Evolutionary conservation across 1,140 invertebrate genomes (phyloP).

Genomic region (Ceratosolen fusciceps): DNA sequence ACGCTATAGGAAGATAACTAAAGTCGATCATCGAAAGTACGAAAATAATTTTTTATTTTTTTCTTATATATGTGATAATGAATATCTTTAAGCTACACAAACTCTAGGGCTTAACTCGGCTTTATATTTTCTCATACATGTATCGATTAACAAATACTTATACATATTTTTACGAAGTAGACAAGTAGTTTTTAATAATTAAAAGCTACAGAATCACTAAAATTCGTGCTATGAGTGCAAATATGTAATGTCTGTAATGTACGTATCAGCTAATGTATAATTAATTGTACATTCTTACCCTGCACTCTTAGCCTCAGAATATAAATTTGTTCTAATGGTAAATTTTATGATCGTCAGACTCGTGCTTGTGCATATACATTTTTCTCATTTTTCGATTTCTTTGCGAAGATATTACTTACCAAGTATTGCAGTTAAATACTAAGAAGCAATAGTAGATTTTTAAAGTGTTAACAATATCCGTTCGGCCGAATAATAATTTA

Average conservation of each 20-base stretch:
- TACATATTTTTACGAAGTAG: neutral
- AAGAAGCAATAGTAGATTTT: neutral
- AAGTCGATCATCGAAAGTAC: neutral
- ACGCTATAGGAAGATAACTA: neutral
- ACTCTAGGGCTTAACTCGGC: neutral
- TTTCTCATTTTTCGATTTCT: neutral
- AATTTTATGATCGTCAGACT: constrained; percentile 7
- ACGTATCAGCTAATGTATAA: neutral
- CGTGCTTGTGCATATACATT: neutral
- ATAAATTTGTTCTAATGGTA: neutral
- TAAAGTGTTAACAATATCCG: too few relatives aligned
- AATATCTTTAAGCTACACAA: neutral
- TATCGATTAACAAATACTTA: neutral
- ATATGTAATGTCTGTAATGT: neutral
- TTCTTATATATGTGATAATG: constrained; percentile 27
- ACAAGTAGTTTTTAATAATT: neutral
- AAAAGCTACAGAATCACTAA: neutral
- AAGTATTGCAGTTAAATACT: neutral
- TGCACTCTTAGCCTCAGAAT: neutral
- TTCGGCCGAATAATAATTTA: too few relatives aligned
- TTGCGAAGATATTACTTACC: neutral
- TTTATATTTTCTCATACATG: neutral
- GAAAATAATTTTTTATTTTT: neutral
- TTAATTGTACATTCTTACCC: neutral
- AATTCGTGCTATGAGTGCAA: neutral